Conservation (phyloP, 2,888 invertebrate species). For the Leucoma salicis region DNA sequence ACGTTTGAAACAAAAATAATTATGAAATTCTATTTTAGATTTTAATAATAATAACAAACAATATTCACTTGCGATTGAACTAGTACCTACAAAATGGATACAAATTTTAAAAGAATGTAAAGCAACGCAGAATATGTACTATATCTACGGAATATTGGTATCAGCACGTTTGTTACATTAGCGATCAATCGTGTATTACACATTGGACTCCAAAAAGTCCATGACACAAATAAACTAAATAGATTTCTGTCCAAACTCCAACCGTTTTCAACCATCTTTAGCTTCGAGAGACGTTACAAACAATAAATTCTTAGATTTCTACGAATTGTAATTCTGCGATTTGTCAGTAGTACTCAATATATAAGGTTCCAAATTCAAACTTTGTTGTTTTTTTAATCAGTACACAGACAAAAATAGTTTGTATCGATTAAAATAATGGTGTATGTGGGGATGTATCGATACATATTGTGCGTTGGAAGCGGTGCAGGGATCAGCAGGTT, state of each 20-base stretch:
- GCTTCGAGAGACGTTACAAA: constrained; percentile 7
- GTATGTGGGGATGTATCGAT: constrained; percentile 28
- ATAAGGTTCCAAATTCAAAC: no score
- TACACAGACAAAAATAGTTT: constrained; percentile 25
- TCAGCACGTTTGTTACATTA: constrained; percentile 5
- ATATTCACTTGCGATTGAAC: no score
- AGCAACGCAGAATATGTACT: no score
- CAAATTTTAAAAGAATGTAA: no score
- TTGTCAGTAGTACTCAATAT: no score
- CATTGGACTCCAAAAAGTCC: constrained; percentile 3
- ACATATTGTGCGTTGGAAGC: constrained; percentile 35
- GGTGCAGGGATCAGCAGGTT: constrained; percentile 34
- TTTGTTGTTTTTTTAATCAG: constrained; percentile 17
- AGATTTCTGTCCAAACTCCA: no score
- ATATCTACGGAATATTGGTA: constrained; percentile 6
- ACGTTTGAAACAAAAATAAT: no score
- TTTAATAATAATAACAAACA: no score
- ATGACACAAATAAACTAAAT: not conserved
- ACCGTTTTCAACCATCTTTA: not conserved
- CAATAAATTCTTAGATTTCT: no score
- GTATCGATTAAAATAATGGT: constrained; percentile 26
- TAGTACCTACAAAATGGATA: no score
- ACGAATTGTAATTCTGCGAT: no score
- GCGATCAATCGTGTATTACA: constrained; percentile 13
- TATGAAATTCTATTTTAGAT: no score